A percentile compares a stretch with the other conserved stretches of the same genome.
Evolutionary conservation across 2,797 vertebrate species (phyloP).

Genomic region (Clarias platycephalus): DNA sequence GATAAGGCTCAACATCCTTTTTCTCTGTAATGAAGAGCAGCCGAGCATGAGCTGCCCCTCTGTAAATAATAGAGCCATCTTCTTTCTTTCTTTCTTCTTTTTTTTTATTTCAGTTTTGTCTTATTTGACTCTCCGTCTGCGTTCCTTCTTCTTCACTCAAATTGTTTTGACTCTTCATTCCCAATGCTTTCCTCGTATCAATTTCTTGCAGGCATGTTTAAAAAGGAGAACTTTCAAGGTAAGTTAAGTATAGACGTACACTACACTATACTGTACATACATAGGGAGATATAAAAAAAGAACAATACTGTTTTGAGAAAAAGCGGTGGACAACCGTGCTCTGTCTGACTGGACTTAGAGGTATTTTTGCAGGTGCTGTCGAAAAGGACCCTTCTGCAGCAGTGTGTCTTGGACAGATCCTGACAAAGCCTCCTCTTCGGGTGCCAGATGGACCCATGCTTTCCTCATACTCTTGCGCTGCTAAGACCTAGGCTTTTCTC

Average conservation of each 20-base stretch:
- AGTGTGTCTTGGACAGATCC: constrained; percentile 78
- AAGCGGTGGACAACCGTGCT: constrained; percentile 31
- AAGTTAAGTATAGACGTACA: not conserved
- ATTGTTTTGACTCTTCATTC: not conserved
- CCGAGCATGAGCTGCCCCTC: constrained; percentile 64
- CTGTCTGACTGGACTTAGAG: constrained; percentile 60
- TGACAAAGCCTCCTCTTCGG: constrained; percentile 76
- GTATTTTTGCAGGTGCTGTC: constrained; percentile 78
- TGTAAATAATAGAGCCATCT: constrained; percentile 73
- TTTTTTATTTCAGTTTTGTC: constrained; percentile 26
- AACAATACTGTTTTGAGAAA: constrained; percentile 62
- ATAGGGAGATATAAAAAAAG: constrained; percentile 25
- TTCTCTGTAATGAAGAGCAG: constrained; percentile 69
- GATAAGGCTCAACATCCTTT: constrained; percentile 70
- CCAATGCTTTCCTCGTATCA: not conserved
- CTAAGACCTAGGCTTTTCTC: constrained; percentile 83
- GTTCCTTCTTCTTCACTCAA: not conserved
- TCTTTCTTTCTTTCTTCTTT: constrained; percentile 52
- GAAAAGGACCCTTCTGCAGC: constrained; percentile 80
- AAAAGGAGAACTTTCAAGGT: not conserved
- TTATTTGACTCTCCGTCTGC: constrained; percentile 8
- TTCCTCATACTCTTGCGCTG: constrained; percentile 77
- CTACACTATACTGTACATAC: constrained; percentile 1
- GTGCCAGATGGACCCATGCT: constrained; percentile 82
- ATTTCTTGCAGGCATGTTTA: not conserved